Conservation (phyloP, 2,888 invertebrate species). For the Drosophila lutescens region DNA sequence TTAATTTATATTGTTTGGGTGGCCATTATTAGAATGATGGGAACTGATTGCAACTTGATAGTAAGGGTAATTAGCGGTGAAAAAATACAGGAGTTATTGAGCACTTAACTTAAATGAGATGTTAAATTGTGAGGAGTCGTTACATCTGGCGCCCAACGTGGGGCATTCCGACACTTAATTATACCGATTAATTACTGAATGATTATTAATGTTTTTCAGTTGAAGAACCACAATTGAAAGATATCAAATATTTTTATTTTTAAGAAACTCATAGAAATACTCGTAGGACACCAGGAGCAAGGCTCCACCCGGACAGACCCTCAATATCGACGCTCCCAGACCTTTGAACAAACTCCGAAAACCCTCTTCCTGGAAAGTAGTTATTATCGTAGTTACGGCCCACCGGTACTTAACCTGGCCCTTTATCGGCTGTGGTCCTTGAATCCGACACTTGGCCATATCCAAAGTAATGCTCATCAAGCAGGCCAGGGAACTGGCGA, state of each 20-base stretch:
- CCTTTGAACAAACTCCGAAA: constrained; percentile 49
- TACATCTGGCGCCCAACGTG: too few species aligned
- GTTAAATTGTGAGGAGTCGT: background rate
- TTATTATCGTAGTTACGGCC: constrained; percentile 10
- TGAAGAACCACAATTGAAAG: too few species aligned
- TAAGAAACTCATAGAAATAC: constrained; percentile 10
- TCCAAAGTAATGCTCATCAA: constrained; percentile 38
- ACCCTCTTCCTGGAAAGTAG: constrained; percentile 48
- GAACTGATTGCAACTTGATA: background rate
- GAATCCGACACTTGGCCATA: constrained; percentile 53
- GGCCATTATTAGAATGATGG: background rate
- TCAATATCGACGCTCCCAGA: constrained; percentile 34
- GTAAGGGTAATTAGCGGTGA: background rate
- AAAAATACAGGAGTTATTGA: background rate
- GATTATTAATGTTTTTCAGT: too few species aligned
- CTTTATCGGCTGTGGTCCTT: constrained; percentile 60
- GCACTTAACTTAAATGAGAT: background rate
- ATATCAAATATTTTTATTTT: background rate
- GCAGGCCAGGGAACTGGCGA: constrained; percentile 30
- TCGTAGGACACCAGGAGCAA: constrained; percentile 27
- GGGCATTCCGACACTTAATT: background rate
- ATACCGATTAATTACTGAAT: background rate
- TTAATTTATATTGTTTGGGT: background rate
- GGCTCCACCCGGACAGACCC: constrained; percentile 42
- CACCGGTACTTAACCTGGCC: constrained; percentile 52